Evolutionary conservation across 2,797 vertebrate genomes (phyloP), one percentile per base, ranked within the genome.

Genomic region (Aulostomus chinensis): DNA sequence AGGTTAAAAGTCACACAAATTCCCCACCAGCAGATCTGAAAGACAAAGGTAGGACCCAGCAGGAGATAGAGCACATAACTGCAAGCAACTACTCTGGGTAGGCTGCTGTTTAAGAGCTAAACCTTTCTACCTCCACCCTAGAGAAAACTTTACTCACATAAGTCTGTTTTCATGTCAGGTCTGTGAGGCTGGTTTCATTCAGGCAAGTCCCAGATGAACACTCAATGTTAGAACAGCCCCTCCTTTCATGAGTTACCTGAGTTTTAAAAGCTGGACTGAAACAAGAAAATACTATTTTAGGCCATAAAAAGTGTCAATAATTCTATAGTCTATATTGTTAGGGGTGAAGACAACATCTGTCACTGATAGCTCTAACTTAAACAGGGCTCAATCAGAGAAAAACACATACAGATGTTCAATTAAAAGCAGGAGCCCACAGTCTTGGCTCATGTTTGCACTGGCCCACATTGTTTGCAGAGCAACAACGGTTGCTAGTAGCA

Each of bases 401-500:
- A 93, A 92, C 86, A 92, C 85, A 92, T 94, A 91, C 94, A 96
- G 93, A 96, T 94, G 94, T 92, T 94, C 92, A 92, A 91, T 93
- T 91, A 92, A 91, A 91, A 88, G 81, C 92, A 73, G 85, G 86
- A 92, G 91, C 85, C 87, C 77, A 62, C 84, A 83, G 88, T 86
- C 90, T 91, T 91, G 91, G 91, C 89, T 91, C 86, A 20, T 92
- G 90, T 93, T 93, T 93, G 92, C 91, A 82, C 77, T 88, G 83
- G 93, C 92, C 89, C 88, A 92, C 93, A 93, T 94, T 97, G 96
- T 99, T 99, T 96, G 93, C 93, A 87, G 85, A 95, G 92, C 92
- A 95, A 93, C 95, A 95, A 91, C 91, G 64, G 96, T 99, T 98
- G 95, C 95, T 89, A 91, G 49, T 91, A 92, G 89, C 77, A 83